Conservation (phyloP, 2,113 vertebrate genomes). For the Burhinus oedicnemus region DNA sequence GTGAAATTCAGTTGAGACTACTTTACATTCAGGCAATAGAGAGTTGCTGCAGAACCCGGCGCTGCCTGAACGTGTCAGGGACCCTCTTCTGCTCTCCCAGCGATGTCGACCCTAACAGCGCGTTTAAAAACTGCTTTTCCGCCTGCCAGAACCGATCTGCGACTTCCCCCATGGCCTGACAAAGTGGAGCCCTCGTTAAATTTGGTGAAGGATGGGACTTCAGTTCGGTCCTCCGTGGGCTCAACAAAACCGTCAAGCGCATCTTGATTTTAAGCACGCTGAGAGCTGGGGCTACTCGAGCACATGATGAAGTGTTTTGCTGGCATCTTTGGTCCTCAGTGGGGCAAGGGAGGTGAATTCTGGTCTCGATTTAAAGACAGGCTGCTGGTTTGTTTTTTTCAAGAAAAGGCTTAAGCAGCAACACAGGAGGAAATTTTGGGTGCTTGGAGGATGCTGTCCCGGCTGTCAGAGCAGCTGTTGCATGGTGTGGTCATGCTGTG, state of each 20-base stretch:
- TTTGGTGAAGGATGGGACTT: no score
- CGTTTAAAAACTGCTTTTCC: neutral
- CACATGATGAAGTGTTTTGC: neutral
- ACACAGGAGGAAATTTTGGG: neutral
- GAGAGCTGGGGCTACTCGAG: neutral
- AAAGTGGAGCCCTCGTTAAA: accelerated
- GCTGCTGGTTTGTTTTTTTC: neutral
- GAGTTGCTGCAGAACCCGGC: neutral
- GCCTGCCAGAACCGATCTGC: neutral
- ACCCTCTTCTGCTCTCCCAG: neutral
- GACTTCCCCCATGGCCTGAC: neutral
- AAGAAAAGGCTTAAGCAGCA: neutral
- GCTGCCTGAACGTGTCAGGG: neutral
- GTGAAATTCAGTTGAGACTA: neutral
- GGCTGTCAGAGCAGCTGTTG: neutral
- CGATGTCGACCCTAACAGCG: accelerated
- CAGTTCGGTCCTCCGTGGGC: accelerated
- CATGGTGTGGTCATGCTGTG: neutral
- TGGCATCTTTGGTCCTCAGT: neutral
- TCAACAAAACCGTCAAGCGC: neutral
- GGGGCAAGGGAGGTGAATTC: neutral
- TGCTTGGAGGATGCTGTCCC: neutral
- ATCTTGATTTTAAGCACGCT: neutral
- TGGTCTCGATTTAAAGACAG: neutral
- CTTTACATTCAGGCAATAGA: neutral